phyloP scores from a whole-genome alignment of 2,797 vertebrate species.

The Clarias fuscus region DNA sequence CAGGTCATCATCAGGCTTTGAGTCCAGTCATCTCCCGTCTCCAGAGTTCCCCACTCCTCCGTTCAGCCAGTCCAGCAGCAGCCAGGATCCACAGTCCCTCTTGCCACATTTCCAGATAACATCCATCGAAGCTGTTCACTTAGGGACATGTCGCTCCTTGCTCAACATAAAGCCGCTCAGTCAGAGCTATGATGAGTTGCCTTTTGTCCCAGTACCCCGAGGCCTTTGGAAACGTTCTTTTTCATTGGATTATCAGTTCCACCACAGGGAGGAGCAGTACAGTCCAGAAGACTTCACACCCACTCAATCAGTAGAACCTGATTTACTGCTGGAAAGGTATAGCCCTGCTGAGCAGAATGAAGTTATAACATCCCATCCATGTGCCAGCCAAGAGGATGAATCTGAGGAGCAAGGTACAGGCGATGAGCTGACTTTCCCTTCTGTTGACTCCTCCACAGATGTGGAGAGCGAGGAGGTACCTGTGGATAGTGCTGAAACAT shows the following conservation, averaged over 20 bases:
- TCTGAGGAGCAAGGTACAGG: constrained; percentile 6
- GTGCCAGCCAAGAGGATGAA: constrained; percentile 3
- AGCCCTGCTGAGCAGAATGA: background rate
- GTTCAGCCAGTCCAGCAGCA: constrained; percentile 60
- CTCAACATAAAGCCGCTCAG: constrained; percentile 69
- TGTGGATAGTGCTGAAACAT: constrained; percentile 20
- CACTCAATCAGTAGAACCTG: background rate
- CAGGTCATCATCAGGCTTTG: constrained; percentile 78
- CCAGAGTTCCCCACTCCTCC: constrained; percentile 71
- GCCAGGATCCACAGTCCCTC: constrained; percentile 52
- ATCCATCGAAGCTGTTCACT: constrained; percentile 47
- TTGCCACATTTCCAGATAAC: constrained; percentile 29
- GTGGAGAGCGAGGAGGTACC: constrained; percentile 8
- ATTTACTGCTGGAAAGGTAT: background rate
- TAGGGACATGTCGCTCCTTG: constrained; percentile 46
- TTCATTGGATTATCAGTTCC: constrained; percentile 72
- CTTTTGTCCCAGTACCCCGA: constrained; percentile 53
- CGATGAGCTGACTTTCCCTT: background rate
- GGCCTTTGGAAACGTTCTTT: constrained; percentile 71
- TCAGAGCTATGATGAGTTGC: constrained; percentile 77
- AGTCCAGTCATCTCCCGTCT: constrained; percentile 75
- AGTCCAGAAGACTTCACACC: constrained; percentile 29
- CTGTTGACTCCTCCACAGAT: constrained; percentile 4
- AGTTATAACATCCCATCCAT: background rate
- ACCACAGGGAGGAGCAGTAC: constrained; percentile 24